Percentiles rank a stretch among this genome's conserved stretches.
phyloP scores from a whole-genome alignment of 2,888 invertebrate genomes.

The Sphaerophoria taeniata region DNA sequence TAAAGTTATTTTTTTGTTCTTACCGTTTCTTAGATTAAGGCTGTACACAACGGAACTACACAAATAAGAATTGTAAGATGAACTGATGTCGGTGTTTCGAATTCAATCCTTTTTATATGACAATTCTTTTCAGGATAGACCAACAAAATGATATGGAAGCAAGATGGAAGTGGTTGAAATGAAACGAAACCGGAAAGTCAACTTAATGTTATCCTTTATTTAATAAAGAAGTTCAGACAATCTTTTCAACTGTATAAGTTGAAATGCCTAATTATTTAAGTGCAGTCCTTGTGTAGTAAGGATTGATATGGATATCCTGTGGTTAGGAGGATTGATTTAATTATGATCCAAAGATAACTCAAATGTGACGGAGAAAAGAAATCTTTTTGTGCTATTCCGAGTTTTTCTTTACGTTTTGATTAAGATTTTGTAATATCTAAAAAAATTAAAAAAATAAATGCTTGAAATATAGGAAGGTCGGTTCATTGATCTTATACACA shows the following conservation, averaged over 20 bases:
- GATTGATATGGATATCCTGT: background rate
- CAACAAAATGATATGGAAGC: background rate
- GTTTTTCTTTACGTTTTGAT: too few species aligned
- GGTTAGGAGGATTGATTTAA: conserved; percentile 39
- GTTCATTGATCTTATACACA: too few species aligned
- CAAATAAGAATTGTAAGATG: conserved; percentile 15
- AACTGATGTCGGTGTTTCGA: conserved; percentile 45
- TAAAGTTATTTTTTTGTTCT: too few species aligned
- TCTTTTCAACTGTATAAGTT: conserved; percentile 43
- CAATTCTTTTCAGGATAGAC: conserved; percentile 5
- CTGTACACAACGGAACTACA: conserved; percentile 17
- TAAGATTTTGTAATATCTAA: too few species aligned
- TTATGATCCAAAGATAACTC: background rate
- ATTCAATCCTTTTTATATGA: conserved; percentile 61
- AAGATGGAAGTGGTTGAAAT: background rate
- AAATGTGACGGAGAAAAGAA: background rate
- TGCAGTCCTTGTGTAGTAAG: conserved; percentile 33
- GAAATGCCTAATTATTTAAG: conserved; percentile 67
- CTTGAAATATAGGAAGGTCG: too few species aligned
- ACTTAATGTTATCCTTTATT: conserved; percentile 36
- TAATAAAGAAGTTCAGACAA: conserved; percentile 29
- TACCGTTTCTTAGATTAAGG: background rate
- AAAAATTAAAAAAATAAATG: too few species aligned
- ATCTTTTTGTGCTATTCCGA: background rate
- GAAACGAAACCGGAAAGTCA: conserved; percentile 1